phyloP scores from a whole-genome alignment of 2,797 vertebrate genomes.

The Thalassophryne amazonica region DNA sequence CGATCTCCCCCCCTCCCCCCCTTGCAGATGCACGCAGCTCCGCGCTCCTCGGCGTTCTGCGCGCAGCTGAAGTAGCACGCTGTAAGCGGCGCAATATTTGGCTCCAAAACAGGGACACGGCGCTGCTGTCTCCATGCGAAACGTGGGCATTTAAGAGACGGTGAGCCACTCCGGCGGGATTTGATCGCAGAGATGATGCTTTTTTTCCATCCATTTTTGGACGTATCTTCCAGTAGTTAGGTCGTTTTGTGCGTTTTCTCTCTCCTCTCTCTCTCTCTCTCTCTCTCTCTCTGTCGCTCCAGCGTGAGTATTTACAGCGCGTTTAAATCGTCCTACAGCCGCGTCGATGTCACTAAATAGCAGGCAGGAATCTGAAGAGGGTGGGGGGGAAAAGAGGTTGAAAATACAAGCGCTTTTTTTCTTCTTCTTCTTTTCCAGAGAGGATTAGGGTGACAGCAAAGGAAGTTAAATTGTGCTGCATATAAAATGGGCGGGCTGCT shows the following conservation, averaged over 20 bases:
- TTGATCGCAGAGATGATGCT: slow-evolving; percentile 31
- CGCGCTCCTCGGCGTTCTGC: slow-evolving; percentile 52
- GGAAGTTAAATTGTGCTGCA: slow-evolving; percentile 94
- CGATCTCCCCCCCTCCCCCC: slow-evolving; percentile 45
- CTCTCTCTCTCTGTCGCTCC: not conserved
- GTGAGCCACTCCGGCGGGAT: slow-evolving; percentile 60
- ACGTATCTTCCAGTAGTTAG: slow-evolving; percentile 25
- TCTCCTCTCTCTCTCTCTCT: not conserved
- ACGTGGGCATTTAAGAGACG: slow-evolving; percentile 67
- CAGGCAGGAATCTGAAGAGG: too few relatives aligned
- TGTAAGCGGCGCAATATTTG: slow-evolving; percentile 63
- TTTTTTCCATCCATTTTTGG: too few relatives aligned
- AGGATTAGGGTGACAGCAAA: slow-evolving; percentile 87
- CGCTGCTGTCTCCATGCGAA: slow-evolving; percentile 65
- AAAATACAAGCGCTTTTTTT: slow-evolving; percentile 86
- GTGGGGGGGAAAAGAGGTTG: slow-evolving; percentile 16
- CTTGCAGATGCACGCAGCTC: slow-evolving; percentile 73
- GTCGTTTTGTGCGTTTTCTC: too few relatives aligned
- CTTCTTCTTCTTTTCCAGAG: slow-evolving; percentile 81
- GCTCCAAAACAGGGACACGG: slow-evolving; percentile 61
- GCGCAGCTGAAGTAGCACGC: slow-evolving; percentile 70
- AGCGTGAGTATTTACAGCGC: slow-evolving; percentile 35
- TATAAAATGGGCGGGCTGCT: slow-evolving; percentile 91
- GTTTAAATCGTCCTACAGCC: too few relatives aligned
- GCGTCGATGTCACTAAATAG: too few relatives aligned